Evolutionary conservation across 2,797 vertebrate species (phyloP).

Genomic region (Lepidocolaptes lacrymiger): DNA sequence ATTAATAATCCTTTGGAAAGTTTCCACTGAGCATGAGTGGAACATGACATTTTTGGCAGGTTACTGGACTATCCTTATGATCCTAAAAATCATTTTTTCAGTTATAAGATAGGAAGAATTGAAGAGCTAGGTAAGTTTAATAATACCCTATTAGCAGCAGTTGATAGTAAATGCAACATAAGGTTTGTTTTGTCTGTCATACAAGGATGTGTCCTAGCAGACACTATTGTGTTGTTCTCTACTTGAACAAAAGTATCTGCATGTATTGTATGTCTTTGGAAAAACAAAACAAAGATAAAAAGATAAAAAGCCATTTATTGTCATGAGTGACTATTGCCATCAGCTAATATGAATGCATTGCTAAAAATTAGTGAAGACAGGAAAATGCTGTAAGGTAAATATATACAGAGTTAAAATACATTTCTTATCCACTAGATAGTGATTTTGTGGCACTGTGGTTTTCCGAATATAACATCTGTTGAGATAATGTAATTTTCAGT

Average conservation of each 20-base stretch:
- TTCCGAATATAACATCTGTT: constrained; percentile 75
- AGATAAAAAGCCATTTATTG: constrained; percentile 75
- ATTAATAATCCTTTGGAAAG: constrained; percentile 15
- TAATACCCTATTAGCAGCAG: constrained; percentile 82
- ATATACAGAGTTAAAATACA: constrained; percentile 89
- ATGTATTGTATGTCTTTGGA: constrained; percentile 73
- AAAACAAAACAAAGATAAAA: constrained; percentile 76
- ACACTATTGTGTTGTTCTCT: constrained; percentile 68
- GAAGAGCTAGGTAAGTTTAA: constrained; percentile 79
- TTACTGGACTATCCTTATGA: constrained; percentile 75
- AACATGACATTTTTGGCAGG: constrained; percentile 58
- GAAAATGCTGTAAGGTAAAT: constrained; percentile 83
- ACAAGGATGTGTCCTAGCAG: constrained; percentile 77
- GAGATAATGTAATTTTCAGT: constrained; percentile 87
- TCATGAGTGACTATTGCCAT: constrained; percentile 75
- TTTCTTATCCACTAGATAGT: constrained; percentile 77
- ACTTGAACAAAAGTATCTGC: constrained; percentile 75
- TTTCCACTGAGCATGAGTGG: constrained; percentile 52
- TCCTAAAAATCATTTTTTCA: constrained; percentile 69
- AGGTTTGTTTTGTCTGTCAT: constrained; percentile 83
- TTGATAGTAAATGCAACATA: constrained; percentile 84
- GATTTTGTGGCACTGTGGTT: constrained; percentile 79
- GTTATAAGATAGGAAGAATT: constrained; percentile 76
- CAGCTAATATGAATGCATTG: constrained; percentile 81
- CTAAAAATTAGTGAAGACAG: constrained; percentile 83